phyloP scores from a whole-genome alignment of 1,140 invertebrate genomes.

The Hypsibius dujardini region DNA sequence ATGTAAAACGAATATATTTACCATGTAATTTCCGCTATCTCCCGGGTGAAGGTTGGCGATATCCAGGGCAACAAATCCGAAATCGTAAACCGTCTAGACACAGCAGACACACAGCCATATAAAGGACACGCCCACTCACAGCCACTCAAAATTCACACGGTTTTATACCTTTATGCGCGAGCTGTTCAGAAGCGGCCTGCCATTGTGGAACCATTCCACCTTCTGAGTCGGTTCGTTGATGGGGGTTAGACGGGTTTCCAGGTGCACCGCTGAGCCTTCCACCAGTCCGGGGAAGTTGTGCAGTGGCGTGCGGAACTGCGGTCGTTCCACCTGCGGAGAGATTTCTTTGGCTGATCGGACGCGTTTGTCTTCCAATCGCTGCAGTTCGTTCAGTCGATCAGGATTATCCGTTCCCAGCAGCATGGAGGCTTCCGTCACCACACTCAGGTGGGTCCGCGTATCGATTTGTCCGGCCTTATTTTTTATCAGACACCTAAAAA shows the following conservation, averaged over 20 bases:
- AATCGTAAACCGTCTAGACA: constrained; percentile 45
- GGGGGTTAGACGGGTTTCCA: constrained; percentile 15
- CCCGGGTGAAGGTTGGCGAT: constrained; percentile 60
- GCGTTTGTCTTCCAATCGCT: neutral
- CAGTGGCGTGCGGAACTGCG: constrained; percentile 14
- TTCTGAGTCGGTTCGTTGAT: constrained; percentile 10
- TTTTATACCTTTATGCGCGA: constrained; percentile 17
- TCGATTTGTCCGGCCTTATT: constrained; percentile 7
- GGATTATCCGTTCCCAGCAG: constrained; percentile 11
- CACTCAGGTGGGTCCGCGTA: neutral
- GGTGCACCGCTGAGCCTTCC: neutral
- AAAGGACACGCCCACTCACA: no score
- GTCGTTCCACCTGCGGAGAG: neutral
- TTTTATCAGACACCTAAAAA: neutral
- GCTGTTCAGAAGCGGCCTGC: constrained; percentile 26
- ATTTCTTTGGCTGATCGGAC: neutral
- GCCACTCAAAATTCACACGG: no score
- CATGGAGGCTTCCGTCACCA: constrained; percentile 8
- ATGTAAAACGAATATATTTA: constrained; percentile 47
- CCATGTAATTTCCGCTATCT: constrained; percentile 75
- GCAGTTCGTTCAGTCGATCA: neutral
- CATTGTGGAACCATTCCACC: constrained; percentile 28
- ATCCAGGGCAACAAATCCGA: constrained; percentile 67
- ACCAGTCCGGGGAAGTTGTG: neutral
- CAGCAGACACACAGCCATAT: no score